Conservation (phyloP, 2,888 invertebrate genomes). For the Merodon equestris region DNA sequence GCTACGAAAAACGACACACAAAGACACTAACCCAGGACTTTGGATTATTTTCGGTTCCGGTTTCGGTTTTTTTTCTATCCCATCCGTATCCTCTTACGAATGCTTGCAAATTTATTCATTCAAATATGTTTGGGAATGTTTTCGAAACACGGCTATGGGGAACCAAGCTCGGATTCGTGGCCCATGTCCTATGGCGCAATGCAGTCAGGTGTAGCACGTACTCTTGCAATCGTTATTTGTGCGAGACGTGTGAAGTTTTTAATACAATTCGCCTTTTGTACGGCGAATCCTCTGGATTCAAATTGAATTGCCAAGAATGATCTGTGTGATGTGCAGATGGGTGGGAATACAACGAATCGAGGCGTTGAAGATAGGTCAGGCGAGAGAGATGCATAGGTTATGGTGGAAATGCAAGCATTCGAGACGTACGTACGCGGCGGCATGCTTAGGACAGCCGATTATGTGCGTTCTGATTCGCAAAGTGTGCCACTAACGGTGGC, state of each 20-base stretch:
- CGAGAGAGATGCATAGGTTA: conserved; percentile 7
- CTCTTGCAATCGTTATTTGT: conserved; percentile 53
- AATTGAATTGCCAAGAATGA: conserved; percentile 53
- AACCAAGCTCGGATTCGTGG: conserved; percentile 24
- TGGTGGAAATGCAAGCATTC: not conserved
- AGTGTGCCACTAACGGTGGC: conserved; percentile 23
- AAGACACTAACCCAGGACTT: no score
- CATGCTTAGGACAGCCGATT: not conserved
- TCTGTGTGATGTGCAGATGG: not conserved
- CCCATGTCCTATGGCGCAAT: conserved; percentile 49
- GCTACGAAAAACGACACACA: no score
- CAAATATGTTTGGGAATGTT: conserved; percentile 53
- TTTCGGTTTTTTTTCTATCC: not conserved
- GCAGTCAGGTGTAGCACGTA: conserved; percentile 68
- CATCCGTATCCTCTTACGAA: not conserved
- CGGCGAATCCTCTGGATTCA: conserved; percentile 18
- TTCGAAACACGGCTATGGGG: no score
- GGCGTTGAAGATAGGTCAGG: conserved; percentile 19
- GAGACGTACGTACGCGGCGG: not conserved
- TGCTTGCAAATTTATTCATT: conserved; percentile 59
- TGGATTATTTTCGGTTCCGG: no score
- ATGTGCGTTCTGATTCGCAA: conserved; percentile 3
- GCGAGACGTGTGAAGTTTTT: conserved; percentile 36
- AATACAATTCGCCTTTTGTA: conserved; percentile 38
- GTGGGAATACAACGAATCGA: conserved; percentile 4